Evolutionary conservation across 1,140 invertebrate species (phyloP).

Genomic region (Delia radicum): DNA sequence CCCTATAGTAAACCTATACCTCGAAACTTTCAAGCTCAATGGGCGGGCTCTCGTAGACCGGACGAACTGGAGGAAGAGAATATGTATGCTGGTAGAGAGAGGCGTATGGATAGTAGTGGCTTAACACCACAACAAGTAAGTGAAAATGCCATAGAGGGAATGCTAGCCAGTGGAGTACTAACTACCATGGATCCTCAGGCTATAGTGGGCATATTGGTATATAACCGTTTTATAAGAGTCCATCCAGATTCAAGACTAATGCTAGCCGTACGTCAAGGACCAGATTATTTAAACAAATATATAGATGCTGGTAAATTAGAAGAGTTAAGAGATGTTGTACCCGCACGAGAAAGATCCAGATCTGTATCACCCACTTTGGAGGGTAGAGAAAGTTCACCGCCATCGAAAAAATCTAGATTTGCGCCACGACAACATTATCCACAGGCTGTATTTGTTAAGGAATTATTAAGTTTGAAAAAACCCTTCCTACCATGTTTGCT

Average conservation of each 20-base stretch:
- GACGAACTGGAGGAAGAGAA: slow-evolving; percentile 56
- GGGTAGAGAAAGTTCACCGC: slow-evolving; percentile 39
- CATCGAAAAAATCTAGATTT: slow-evolving; percentile 47
- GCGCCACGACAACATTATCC: slow-evolving; percentile 49
- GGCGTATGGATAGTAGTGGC: slow-evolving; percentile 63
- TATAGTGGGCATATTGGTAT: slow-evolving; percentile 67
- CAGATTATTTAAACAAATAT: slow-evolving; percentile 71
- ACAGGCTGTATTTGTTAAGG: slow-evolving; percentile 46
- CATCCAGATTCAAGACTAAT: slow-evolving; percentile 73
- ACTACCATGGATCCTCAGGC: slow-evolving; percentile 70
- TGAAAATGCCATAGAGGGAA: slow-evolving; percentile 71
- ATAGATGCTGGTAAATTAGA: slow-evolving; percentile 76
- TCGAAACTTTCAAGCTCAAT: slow-evolving; percentile 92
- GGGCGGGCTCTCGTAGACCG: slow-evolving; percentile 73
- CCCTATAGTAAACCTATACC: slow-evolving; percentile 96
- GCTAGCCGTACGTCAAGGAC: slow-evolving; percentile 72
- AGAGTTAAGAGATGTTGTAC: slow-evolving; percentile 74
- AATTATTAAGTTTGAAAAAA: slow-evolving; percentile 44
- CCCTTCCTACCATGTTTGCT: slow-evolving; percentile 46
- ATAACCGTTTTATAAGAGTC: slow-evolving; percentile 75
- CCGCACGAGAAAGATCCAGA: slow-evolving; percentile 60
- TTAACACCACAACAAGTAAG: slow-evolving; percentile 63
- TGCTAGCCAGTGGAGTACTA: slow-evolving; percentile 62
- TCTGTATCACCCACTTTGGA: slow-evolving; percentile 57
- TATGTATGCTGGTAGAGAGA: slow-evolving; percentile 31